Conservation (phyloP, 2,797 vertebrate species). For the Semotilus atromaculatus region DNA sequence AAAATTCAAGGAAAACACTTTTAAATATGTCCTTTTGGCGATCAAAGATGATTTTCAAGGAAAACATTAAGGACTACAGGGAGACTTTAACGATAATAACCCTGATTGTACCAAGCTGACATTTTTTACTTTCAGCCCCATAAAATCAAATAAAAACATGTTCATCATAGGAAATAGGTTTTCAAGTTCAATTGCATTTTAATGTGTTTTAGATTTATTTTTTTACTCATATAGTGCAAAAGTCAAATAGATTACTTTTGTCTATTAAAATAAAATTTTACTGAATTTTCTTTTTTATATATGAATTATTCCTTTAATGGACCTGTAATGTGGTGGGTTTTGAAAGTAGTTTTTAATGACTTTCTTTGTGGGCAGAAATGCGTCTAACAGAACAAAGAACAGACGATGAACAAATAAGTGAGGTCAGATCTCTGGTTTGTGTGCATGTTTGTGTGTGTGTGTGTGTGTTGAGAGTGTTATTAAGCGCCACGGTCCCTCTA, state of each 20-base stretch:
- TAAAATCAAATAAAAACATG: neutral
- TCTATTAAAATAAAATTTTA: slow-evolving; percentile 16
- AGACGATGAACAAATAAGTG: slow-evolving; percentile 27
- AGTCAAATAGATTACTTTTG: slow-evolving; percentile 3
- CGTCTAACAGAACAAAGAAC: neutral
- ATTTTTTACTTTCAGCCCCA: neutral
- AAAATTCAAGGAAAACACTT: no score
- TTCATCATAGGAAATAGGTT: neutral
- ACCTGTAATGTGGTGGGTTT: neutral
- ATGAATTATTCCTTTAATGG: slow-evolving; percentile 1
- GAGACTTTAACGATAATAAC: neutral
- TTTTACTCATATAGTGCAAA: neutral
- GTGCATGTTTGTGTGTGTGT: neutral
- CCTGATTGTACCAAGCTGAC: neutral
- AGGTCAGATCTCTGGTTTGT: slow-evolving; percentile 12
- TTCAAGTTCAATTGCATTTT: neutral
- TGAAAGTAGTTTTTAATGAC: slow-evolving; percentile 16
- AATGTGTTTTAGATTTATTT: neutral
- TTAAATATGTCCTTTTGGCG: no score
- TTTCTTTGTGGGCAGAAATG: slow-evolving; percentile 9
- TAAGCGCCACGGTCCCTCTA: slow-evolving; percentile 3
- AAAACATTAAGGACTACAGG: no score
- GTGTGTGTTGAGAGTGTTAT: slow-evolving; percentile 20
- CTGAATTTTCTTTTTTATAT: neutral
- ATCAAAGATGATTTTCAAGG: no score